A percentile compares a stretch with the other conserved stretches of the same genome.
phyloP scores from a whole-genome alignment of 1,140 invertebrate species.

The Zelostemma sp. region DNA sequence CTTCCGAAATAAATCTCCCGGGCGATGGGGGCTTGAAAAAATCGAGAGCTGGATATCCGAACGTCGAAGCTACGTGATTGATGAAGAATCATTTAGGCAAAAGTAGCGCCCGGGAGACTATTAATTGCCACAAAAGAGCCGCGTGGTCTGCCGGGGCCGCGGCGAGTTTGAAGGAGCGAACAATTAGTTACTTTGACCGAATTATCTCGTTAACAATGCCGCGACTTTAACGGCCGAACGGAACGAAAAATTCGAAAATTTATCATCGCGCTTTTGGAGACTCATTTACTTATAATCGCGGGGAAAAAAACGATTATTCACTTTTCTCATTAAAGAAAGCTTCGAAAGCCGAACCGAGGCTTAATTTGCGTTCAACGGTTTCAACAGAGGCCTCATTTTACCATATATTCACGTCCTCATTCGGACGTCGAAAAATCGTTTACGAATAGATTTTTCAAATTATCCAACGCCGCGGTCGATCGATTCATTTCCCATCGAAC shows the following conservation, averaged over 20 bases:
- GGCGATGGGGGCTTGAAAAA: background rate
- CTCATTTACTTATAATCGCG: background rate
- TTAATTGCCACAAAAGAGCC: constrained; percentile 70
- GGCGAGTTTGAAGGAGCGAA: constrained; percentile 63
- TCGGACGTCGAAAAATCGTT: too few species aligned
- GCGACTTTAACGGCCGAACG: constrained; percentile 30
- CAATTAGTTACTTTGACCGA: constrained; percentile 71
- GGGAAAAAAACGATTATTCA: background rate
- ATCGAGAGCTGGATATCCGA: constrained; percentile 53
- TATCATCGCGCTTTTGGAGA: constrained; percentile 15
- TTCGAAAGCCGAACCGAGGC: too few species aligned
- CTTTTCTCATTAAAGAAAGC: background rate
- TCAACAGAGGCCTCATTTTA: too few species aligned
- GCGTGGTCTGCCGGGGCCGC: constrained; percentile 52
- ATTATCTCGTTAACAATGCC: constrained; percentile 67
- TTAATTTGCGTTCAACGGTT: too few species aligned
- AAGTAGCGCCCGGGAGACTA: constrained; percentile 64
- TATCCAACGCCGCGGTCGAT: too few species aligned
- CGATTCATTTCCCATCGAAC: too few species aligned
- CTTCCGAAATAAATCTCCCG: constrained; percentile 48
- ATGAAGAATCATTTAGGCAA: constrained; percentile 68
- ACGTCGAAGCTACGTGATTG: constrained; percentile 62
- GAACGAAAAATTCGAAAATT: constrained; percentile 34
- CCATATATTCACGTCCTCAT: too few species aligned
- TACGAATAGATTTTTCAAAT: too few species aligned